phyloP scores from a whole-genome alignment of 2,797 vertebrate species.

The Eupleurogrammus muticus region DNA sequence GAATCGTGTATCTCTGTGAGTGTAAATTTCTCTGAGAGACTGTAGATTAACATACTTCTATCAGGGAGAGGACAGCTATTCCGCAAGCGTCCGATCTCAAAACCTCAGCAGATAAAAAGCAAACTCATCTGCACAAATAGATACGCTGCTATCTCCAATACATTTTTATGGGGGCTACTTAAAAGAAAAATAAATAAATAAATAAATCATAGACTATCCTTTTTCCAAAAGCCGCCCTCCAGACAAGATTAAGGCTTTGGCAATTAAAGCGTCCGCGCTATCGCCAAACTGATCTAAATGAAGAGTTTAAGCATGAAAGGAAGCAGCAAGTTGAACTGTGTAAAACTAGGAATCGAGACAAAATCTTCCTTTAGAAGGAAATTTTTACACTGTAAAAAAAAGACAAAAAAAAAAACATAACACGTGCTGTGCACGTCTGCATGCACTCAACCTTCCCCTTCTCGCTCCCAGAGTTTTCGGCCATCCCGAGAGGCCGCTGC shows the following conservation, averaged over 20 bases:
- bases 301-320: conserved; percentile 53
- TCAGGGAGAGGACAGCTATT: conserved; percentile 1
- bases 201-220: conserved; percentile 49
- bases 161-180: conserved; percentile 5
- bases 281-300: conserved; percentile 63
- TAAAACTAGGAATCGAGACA: conserved; percentile 34
- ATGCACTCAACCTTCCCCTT: conserved; percentile 12
- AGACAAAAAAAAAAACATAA: background rate
- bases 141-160: conserved; percentile 9
- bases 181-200: conserved; percentile 45
- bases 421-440: conserved; percentile 14
- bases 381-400: conserved; percentile 21
- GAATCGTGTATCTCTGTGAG: background rate
- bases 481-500: conserved; percentile 74
- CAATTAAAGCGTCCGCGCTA: conserved; percentile 54
- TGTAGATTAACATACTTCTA: background rate
- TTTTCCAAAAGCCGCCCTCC: conserved; percentile 48
- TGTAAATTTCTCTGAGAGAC: background rate
- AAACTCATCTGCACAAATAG: conserved; percentile 26
- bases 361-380: conserved; percentile 8
- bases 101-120: conserved; percentile 16
- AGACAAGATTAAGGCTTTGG: conserved; percentile 59
- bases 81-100: conserved; percentile 5
- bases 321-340: conserved; percentile 18
- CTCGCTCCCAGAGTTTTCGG: conserved; percentile 17